Conservation (phyloP, 2,113 vertebrate genomes). For the Nycticorax nycticorax region DNA sequence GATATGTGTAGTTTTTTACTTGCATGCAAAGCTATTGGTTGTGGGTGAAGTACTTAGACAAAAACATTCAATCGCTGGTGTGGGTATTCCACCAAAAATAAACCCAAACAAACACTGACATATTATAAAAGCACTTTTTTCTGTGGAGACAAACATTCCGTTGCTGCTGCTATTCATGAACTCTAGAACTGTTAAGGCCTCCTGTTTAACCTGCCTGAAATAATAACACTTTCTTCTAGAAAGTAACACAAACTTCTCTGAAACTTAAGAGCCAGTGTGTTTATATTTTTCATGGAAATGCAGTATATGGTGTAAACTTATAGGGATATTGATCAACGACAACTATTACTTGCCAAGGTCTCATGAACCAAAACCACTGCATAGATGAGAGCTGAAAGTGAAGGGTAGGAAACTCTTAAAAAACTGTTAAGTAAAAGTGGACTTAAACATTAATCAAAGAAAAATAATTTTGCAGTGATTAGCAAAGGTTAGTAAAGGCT, state of each 20-base stretch:
- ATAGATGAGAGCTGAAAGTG: not conserved
- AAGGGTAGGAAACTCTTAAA: not conserved
- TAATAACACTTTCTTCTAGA: not conserved
- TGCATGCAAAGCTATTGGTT: slow-evolving; percentile 47
- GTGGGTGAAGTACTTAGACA: slow-evolving; percentile 1
- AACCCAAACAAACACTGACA: slow-evolving; percentile 23
- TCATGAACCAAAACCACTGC: not conserved
- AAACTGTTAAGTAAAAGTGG: not conserved
- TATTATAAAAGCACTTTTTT: slow-evolving; percentile 9
- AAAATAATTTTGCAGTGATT: not conserved
- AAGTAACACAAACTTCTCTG: not conserved
- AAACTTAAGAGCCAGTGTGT: not conserved
- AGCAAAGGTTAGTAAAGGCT: not conserved
- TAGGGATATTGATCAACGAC: not conserved
- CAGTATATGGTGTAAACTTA: not conserved
- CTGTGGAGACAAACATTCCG: not conserved
- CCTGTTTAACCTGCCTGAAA: not conserved
- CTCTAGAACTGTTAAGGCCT: not conserved
- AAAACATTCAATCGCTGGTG: not conserved
- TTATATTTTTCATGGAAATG: not conserved
- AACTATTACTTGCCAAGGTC: not conserved
- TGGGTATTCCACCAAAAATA: slow-evolving; percentile 55
- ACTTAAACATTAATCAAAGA: not conserved
- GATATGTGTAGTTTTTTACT: slow-evolving; percentile 33
- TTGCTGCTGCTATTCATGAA: not conserved